Evolutionary conservation across 2,797 vertebrate genomes (phyloP), one percentile per base, ranked within the genome.

Genomic region (Hafferia zeledoni): DNA sequence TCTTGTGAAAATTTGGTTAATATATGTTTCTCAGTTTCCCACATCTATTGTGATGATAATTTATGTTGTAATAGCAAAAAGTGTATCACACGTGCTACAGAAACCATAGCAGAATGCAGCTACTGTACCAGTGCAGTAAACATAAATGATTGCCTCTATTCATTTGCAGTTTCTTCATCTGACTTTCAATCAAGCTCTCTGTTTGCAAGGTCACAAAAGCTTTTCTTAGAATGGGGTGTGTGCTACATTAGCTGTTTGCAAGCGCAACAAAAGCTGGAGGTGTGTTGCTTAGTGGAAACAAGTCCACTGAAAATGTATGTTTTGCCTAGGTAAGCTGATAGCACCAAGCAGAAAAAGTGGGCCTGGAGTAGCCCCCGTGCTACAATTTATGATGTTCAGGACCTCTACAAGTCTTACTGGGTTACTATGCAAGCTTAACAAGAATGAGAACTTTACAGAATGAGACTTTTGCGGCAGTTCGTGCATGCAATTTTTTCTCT

Each of bases 381-480:
- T 71, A 18, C 31, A 64, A 61, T 57, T 71, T 3, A 2, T 68
- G 84, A 52, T 6, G 6, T 65, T 83, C 41, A 46, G n/a, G 69
- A 87, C 20, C 31, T 74, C 43, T 84, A 31, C 37, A 79, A 56
- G 24, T 44, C 55, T 65, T 78, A 43, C 12, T 24, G 39, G 20
- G 27, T 90, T 92, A 78, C 35, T 68, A 20, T 35, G 39, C 20
- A 81, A 90, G 64, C 71, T 84, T 87, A 68, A 65, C 41, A 41
- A 89, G 57, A 92, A 59, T 33, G 30, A 87, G 46, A 90, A 95
- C 83, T 87, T 87, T 78, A 53, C 55, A 68, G 81, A 83, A 89
- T 20, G 53, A 83, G 56, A 49, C 84, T 86, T 84, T 87, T 61
- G 37, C 76, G 83, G 52, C 37, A 55, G 60, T 85, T 89, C 35